These are phyloP conservation scores for Buphagus erythrorhynchus DNA, from an alignment of 2,797 vertebrate genomes.

Conservation along the genomic window DNA sequence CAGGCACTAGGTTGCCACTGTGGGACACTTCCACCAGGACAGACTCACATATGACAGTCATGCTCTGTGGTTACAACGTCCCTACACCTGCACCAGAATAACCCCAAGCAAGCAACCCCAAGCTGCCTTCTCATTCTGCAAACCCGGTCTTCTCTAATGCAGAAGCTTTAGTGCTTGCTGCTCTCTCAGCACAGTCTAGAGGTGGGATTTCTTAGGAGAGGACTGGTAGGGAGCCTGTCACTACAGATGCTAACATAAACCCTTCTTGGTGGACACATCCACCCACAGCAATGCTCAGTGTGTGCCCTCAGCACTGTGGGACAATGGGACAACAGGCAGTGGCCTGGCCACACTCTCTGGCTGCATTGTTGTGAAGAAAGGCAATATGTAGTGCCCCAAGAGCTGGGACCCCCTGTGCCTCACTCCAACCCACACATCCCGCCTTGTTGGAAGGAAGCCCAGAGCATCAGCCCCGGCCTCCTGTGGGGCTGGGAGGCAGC, in stretches of 20 bases:
- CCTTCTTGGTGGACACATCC: background rate
- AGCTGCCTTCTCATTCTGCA: fast-evolving
- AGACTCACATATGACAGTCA: fast-evolving
- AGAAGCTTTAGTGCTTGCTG: background rate
- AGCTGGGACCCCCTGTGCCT: fast-evolving
- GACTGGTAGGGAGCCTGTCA: fast-evolving
- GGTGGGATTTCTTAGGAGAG: background rate
- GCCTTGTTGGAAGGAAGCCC: background rate
- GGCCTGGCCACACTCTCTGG: fast-evolving
- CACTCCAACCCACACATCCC: background rate
- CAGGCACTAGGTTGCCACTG: background rate
- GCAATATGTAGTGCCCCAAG: background rate
- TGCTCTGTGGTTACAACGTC: fast-evolving
- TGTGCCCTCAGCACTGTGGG: fast-evolving
- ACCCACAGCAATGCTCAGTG: background rate
- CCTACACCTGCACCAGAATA: background rate
- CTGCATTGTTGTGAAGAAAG: background rate
- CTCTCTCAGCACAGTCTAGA: background rate
- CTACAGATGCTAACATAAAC: fast-evolving
- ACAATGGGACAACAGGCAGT: background rate
- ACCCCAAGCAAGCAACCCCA: background rate
- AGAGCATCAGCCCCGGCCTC: fast-evolving
- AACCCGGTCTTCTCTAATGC: background rate
- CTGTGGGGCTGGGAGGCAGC: background rate
- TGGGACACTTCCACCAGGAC: background rate